These are phyloP conservation scores for Temnopleurus reevesii DNA, from an alignment of 53 echinoderm and acorn worm genomes.

Conservation along the genomic window DNA sequence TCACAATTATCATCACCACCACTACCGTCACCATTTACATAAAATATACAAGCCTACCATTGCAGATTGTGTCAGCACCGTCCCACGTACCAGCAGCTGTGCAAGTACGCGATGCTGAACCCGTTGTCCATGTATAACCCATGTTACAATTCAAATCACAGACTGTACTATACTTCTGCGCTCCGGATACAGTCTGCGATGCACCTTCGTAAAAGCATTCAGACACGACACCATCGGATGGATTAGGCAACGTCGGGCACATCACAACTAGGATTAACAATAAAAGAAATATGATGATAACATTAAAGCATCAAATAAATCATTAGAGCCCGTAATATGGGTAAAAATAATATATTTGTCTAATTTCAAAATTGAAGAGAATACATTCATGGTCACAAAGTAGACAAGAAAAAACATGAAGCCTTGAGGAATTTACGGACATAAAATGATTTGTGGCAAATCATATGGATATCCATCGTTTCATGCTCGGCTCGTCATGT, in stretches of 20 bases:
- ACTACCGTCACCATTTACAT: too few relatives aligned
- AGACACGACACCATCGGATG: not conserved
- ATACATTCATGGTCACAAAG: too few relatives aligned
- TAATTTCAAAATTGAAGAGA: too few relatives aligned
- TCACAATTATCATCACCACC: too few relatives aligned
- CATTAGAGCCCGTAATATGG: too few relatives aligned
- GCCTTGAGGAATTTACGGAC: too few relatives aligned
- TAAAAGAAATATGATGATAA: too few relatives aligned
- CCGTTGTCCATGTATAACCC: not conserved
- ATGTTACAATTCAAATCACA: not conserved
- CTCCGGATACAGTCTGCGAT: not conserved
- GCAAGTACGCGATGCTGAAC: conserved; percentile 12
- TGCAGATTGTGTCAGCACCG: conserved; percentile 7
- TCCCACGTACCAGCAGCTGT: conserved; percentile 37
- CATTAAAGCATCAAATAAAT: not conserved
- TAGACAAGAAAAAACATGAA: too few relatives aligned
- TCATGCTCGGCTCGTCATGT: too few relatives aligned
- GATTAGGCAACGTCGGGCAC: not conserved
- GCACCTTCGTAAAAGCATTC: not conserved
- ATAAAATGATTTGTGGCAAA: too few relatives aligned
- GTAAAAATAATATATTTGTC: too few relatives aligned
- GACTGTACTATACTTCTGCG: conserved; percentile 14
- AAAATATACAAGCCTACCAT: conserved; percentile 13
- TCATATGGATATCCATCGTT: too few relatives aligned
- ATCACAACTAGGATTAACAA: conserved; percentile 23